A percentile compares a stretch with the other conserved stretches of the same genome.
Conservation (phyloP, 2,888 invertebrate genomes). For the Yponomeuta evonymella region DNA sequence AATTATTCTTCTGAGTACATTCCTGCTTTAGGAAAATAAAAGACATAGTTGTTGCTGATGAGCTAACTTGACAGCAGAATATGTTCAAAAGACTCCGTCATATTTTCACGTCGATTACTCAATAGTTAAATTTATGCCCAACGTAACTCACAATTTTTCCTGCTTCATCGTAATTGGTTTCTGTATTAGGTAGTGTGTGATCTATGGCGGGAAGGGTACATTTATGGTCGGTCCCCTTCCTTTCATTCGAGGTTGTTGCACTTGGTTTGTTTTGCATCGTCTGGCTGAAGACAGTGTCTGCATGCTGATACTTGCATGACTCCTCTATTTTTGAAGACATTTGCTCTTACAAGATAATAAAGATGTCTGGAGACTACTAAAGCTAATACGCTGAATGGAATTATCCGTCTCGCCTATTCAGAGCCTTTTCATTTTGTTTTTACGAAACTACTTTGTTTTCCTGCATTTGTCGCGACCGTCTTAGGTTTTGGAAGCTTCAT, state of each 20-base stretch:
- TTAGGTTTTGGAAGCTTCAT: background rate
- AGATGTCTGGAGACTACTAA: background rate
- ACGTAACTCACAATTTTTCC: slow-evolving; percentile 45
- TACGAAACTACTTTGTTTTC: background rate
- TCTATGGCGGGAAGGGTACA: slow-evolving; percentile 4
- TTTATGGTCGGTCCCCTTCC: slow-evolving; percentile 38
- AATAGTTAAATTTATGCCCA: slow-evolving; percentile 11
- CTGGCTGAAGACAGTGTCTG: slow-evolving; percentile 49
- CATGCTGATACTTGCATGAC: slow-evolving; percentile 46
- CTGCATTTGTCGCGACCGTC: background rate
- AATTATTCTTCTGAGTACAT: background rate
- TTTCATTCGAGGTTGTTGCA: slow-evolving; percentile 66
- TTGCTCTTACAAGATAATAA: slow-evolving; percentile 18
- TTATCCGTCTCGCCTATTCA: background rate
- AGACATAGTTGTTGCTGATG: background rate
- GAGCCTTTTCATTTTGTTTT: background rate
- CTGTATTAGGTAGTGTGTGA: background rate
- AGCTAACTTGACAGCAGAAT: too few relatives aligned
- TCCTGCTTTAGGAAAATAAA: background rate
- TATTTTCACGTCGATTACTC: slow-evolving; percentile 3
- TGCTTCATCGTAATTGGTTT: slow-evolving; percentile 25
- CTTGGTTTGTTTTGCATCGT: slow-evolving; percentile 58
- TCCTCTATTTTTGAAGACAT: slow-evolving; percentile 13
- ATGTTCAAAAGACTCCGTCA: background rate
- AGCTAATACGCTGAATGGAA: background rate